These are phyloP conservation scores for Mellivora capensis DNA, from an alignment of 2,113 vertebrate species.

Conservation along the genomic window DNA sequence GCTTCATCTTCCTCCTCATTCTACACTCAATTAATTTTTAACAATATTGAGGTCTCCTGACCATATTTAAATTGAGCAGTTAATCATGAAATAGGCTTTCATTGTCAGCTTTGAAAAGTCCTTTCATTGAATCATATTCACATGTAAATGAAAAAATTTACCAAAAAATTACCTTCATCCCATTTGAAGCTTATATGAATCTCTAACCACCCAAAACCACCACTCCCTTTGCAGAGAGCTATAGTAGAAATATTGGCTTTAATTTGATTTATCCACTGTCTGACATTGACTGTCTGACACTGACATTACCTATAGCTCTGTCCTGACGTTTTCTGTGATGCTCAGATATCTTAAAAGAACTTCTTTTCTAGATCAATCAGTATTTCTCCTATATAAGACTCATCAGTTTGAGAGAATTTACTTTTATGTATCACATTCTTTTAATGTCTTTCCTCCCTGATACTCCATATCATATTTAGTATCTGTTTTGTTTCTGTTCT, in stretches of 20 bases:
- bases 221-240: background rate
- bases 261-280: background rate
- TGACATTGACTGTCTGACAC: too few species aligned
- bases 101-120: background rate
- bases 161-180: background rate
- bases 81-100: background rate
- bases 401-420: background rate
- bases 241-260: background rate
- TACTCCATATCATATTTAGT: background rate
- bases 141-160: background rate
- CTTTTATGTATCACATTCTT: background rate
- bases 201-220: background rate
- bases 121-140: background rate
- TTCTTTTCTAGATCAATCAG: background rate
- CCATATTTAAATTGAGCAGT: background rate
- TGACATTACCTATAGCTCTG: rapidly evolving
- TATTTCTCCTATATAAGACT: background rate
- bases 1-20: background rate
- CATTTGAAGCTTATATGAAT: background rate
- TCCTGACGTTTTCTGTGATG: background rate
- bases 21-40: background rate
- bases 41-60: background rate
- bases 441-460: background rate
- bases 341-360: background rate
- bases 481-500: background rate